Evolutionary conservation across 1,140 invertebrate species (phyloP), one percentile per base, ranked within the genome.

Genomic region (Papilio helenus): DNA sequence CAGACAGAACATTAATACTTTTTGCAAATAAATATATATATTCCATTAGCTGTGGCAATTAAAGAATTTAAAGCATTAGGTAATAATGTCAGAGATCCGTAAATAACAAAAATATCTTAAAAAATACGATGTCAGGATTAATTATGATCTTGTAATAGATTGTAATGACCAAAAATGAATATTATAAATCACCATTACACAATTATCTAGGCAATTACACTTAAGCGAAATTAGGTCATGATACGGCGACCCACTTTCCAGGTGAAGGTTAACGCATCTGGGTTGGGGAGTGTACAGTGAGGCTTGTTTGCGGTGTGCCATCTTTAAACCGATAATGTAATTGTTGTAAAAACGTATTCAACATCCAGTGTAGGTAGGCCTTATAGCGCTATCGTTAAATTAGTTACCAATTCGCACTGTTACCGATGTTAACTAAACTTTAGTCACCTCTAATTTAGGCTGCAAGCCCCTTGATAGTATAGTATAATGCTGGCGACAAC

Each of bases 221-320:
- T 29, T 29, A 68, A 16, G 14, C 26, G 23, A 29, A 68, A 68
- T 68, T 68, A n/a, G 61, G 61, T 68, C 61, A 61, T 61, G 58
- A 61, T 61, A 61, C 58, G 10, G 61, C 61, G 26, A 26, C 26
- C 61, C 23, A 29, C 23, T 68, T 68, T 68, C 18, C 61, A 68
- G 61, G 61, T 68, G 61, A 68, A 68, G 61, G 61, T 68, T 29
- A 68, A 68, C 61, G 61, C 61, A 68, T 68, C 61, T 68, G 61
- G 58, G 61, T 29, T 29, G 61, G 61, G 61, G 61, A 68, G 61
- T 68, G 61, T 29, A 68, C 61, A 68, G 23, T 55, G 5, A 20
- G 51, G 51, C 51, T 55, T 55, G n/a, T 55, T 55, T n/a, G 5
- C 51, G 51, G 51, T 55, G n/a, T 55, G 18, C 51, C 8, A 55